A percentile compares a stretch with the other conserved stretches of the same genome.
Conservation (phyloP, 2,888 invertebrate genomes). For the Diplazon laetatorius region DNA sequence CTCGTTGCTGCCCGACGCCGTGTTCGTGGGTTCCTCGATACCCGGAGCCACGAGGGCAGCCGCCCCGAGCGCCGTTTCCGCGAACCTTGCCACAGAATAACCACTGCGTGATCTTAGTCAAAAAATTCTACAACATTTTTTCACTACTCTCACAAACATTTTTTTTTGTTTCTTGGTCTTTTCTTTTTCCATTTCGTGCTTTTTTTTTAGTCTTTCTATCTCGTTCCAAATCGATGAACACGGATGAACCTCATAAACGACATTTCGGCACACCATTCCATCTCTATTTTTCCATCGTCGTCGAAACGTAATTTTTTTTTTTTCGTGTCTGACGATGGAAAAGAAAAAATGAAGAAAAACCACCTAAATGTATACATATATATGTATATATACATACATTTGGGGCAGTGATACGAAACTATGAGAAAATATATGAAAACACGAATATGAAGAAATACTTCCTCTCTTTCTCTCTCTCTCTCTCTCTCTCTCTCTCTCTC, state of each 20-base stretch:
- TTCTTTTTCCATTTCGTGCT: neutral
- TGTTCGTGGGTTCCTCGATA: slow-evolving; percentile 93
- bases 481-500: no score
- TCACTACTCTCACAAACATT: slow-evolving; percentile 33
- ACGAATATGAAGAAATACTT: neutral
- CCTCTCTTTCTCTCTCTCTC: no score
- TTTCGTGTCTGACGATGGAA: no score
- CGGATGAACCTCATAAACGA: no score
- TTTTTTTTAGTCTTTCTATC: no score
- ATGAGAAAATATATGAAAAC: slow-evolving; percentile 6
- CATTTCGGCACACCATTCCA: no score
- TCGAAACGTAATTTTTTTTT: no score
- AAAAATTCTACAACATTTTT: slow-evolving; percentile 67
- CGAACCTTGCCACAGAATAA: slow-evolving; percentile 85
- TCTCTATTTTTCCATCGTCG: no score
- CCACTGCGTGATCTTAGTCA: slow-evolving; percentile 82
- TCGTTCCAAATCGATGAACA: slow-evolving; percentile 2
- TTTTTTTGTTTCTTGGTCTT: no score
- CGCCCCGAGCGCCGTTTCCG: slow-evolving; percentile 90
- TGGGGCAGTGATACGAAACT: neutral
- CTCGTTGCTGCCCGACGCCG: slow-evolving; percentile 94
- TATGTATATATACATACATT: neutral
- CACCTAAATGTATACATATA: no score
- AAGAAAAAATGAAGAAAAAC: neutral
- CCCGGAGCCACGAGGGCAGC: slow-evolving; percentile 85